Evolutionary conservation across 2,797 vertebrate species (phyloP).

Genomic region (Alosa sapidissima): DNA sequence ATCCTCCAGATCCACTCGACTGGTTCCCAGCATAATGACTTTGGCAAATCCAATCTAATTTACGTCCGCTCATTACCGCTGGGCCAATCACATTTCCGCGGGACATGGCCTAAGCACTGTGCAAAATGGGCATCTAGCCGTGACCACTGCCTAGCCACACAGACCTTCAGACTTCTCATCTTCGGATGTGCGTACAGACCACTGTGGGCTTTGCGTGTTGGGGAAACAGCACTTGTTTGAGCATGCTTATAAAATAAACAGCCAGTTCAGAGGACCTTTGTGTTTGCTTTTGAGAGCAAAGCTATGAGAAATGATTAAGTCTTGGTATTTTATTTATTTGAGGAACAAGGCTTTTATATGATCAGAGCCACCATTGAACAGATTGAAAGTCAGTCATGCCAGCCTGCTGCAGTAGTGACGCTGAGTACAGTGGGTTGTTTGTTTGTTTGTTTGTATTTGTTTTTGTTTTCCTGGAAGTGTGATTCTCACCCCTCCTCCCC

Average conservation of each 20-base stretch:
- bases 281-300: neutral
- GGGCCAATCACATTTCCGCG: neutral
- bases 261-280: neutral
- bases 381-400: neutral
- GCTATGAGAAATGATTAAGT: neutral
- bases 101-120: neutral
- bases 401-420: neutral
- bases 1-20: neutral
- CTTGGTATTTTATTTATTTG: neutral
- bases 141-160: neutral
- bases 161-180: neutral
- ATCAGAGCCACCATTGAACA: neutral
- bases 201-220: neutral
- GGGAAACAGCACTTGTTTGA: neutral
- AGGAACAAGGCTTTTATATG: neutral
- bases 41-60: slow-evolving; percentile 21
- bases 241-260: neutral
- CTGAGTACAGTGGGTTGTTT: neutral
- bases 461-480: neutral
- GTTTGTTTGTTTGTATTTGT: neutral
- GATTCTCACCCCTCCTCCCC: neutral
- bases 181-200: neutral
- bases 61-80: neutral
- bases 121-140: neutral
- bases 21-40: neutral